Evolutionary conservation across 2,797 vertebrate genomes (phyloP), one percentile per base, ranked within the genome.

Genomic region (Schizothorax lantsangensis): DNA sequence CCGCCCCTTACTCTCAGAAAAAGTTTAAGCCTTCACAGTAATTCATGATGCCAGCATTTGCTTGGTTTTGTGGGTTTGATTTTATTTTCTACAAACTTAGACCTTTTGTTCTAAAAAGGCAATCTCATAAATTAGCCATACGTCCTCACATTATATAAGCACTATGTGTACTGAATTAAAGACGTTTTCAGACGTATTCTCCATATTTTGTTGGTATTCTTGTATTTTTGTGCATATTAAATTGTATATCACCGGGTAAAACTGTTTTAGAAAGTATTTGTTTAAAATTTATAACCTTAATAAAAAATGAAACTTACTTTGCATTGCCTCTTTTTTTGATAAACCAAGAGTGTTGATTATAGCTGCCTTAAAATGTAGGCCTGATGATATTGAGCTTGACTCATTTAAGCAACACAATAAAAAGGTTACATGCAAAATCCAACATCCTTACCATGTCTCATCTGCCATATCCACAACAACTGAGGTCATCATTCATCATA

Each of bases 71-170:
- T 95, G 95, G 93, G 92, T 95, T 93, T 93, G 90, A 92, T 89
- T 93, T 94, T 93, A 92, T 94, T 92, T 92, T 92, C 88, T 89
- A 91, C 89, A 91, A 90, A 90, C 71, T 91, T 88, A 93, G 95
- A 94, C 96, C 97, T 98, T 98, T 98, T 98, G 97, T 98, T 98
- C 95, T 97, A 96, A 96, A 97, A 98, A 98, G 97, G 96, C 94
- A 93, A 93, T 93, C 92, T 94, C 93, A 82, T 92, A 91, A 93
- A 94, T 95, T 94, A 93, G 94, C 95, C 95, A 90, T 95, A 94
- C 93, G 90, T 94, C 92, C 95, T 95, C 94, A 94, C 92, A 92
- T 94, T 94, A 95, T 95, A 95, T 93, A 94, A 95, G 95, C 96
- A 95, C 96, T 96, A 91, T 95, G 96, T 97, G 96, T 95, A 96